A percentile compares a stretch with the other conserved stretches of the same genome.
phyloP scores from a whole-genome alignment of 2,113 vertebrate genomes.

The Cercocebus atys region DNA sequence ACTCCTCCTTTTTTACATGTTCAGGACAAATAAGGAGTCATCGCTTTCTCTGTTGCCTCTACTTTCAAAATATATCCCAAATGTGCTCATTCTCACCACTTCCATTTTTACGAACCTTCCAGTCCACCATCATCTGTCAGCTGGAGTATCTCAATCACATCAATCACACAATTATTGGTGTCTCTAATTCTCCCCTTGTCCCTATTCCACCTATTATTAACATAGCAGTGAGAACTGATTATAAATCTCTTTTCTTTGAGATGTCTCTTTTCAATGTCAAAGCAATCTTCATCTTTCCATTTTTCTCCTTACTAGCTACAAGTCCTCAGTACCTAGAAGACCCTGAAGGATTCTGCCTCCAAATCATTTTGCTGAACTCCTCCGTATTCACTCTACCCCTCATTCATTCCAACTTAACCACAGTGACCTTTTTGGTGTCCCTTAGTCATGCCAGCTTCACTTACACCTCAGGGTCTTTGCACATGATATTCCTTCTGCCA shows the following conservation, averaged over 20 bases:
- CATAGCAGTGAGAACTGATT: not conserved
- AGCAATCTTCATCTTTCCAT: not conserved
- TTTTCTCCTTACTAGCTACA: not conserved
- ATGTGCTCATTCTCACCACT: not conserved
- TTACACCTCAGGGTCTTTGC: not conserved
- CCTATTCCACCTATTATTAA: not conserved
- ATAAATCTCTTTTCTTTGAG: not conserved
- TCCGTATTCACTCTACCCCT: not conserved
- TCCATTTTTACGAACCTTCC: not conserved
- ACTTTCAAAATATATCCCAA: not conserved
- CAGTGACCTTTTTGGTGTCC: not conserved
- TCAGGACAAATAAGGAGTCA: not conserved
- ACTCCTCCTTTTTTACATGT: not conserved
- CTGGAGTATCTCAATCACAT: not conserved
- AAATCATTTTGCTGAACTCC: not conserved
- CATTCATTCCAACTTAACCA: not conserved
- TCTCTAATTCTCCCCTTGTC: not conserved
- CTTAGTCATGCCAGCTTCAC: not conserved
- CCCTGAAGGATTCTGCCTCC: not conserved
- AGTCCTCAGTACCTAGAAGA: not conserved
- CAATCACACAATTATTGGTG: not conserved
- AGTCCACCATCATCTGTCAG: not conserved
- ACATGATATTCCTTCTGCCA: not conserved
- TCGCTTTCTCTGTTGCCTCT: not conserved
- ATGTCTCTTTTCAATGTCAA: not conserved